Evolutionary conservation across 2,888 invertebrate genomes (phyloP).

Genomic region (Plebejus anna): DNA sequence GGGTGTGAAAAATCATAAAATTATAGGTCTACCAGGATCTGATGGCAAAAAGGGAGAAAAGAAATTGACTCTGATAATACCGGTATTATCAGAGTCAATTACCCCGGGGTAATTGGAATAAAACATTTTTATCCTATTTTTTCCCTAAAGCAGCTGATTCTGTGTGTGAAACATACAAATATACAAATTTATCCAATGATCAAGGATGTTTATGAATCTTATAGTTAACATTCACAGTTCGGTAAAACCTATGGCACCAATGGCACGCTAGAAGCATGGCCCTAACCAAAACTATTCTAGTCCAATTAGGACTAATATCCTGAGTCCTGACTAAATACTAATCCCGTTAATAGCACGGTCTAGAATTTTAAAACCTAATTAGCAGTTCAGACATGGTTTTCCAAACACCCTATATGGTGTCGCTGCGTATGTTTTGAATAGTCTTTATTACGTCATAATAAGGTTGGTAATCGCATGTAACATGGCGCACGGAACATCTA

Average conservation of each 20-base stretch:
- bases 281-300: background rate
- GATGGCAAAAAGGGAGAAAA: too few relatives aligned
- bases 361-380: constrained; percentile 27
- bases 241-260: background rate
- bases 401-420: background rate
- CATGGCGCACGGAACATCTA: constrained; percentile 33
- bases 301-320: background rate
- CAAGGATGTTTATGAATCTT: too few relatives aligned
- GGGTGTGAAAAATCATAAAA: too few relatives aligned
- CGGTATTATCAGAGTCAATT: too few relatives aligned
- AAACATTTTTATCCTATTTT: too few relatives aligned
- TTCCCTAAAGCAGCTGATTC: too few relatives aligned
- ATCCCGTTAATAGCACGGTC: constrained; percentile 13
- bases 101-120: too few relatives aligned
- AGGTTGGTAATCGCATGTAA: background rate
- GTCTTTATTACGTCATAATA: background rate
- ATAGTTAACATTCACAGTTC: background rate
- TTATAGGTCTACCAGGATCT: too few relatives aligned
- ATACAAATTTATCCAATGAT: too few relatives aligned
- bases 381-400: constrained; percentile 6
- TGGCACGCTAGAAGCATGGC: too few relatives aligned
- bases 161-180: too few relatives aligned
- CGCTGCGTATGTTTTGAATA: background rate
- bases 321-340: constrained; percentile 22
- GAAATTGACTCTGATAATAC: too few relatives aligned